Percentiles rank a stretch among this genome's conserved stretches.
Conservation (phyloP, 2,888 invertebrate genomes). For the Archips crataeganus region DNA sequence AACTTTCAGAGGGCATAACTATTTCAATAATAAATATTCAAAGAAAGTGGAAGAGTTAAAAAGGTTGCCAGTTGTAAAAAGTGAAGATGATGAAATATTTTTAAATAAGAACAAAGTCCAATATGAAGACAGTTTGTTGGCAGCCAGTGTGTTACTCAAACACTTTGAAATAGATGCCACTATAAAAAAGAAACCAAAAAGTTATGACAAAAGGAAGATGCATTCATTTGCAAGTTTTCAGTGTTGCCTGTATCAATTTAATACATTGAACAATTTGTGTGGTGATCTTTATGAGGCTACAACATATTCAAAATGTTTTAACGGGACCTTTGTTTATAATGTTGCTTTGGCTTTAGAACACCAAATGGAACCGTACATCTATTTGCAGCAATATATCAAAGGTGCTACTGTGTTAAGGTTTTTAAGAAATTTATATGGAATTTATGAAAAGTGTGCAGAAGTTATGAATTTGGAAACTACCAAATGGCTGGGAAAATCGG, state of each 20-base stretch:
- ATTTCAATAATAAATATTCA: slow-evolving; percentile 78
- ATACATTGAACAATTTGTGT: slow-evolving; percentile 88
- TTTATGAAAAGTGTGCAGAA: slow-evolving; percentile 57
- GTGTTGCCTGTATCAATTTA: slow-evolving; percentile 85
- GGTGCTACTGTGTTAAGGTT: slow-evolving; percentile 70
- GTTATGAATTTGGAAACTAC: slow-evolving; percentile 62
- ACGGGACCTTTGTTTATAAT: slow-evolving; percentile 92
- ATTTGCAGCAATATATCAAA: slow-evolving; percentile 81
- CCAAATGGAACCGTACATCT: slow-evolving; percentile 82
- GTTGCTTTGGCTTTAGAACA: slow-evolving; percentile 87
- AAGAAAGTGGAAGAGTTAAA: slow-evolving; percentile 68
- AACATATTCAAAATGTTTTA: slow-evolving; percentile 87
- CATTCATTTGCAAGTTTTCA: slow-evolving; percentile 89
- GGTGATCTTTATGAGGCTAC: slow-evolving; percentile 85
- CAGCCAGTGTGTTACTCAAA: slow-evolving; percentile 84
- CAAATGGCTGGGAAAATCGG: slow-evolving; percentile 60
- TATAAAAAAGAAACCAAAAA: slow-evolving; percentile 81
- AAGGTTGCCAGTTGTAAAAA: slow-evolving; percentile 45
- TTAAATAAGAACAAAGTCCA: slow-evolving; percentile 82
- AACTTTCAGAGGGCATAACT: slow-evolving; percentile 75
- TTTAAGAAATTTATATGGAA: slow-evolving; percentile 67
- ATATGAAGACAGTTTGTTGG: slow-evolving; percentile 85
- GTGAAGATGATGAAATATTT: slow-evolving; percentile 60
- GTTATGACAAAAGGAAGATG: slow-evolving; percentile 84
- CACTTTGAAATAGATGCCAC: slow-evolving; percentile 86